Percentiles rank a stretch among this genome's conserved stretches.
Evolutionary conservation across 1,140 invertebrate genomes (phyloP).

Genomic region (Rhopalosiphum padi): DNA sequence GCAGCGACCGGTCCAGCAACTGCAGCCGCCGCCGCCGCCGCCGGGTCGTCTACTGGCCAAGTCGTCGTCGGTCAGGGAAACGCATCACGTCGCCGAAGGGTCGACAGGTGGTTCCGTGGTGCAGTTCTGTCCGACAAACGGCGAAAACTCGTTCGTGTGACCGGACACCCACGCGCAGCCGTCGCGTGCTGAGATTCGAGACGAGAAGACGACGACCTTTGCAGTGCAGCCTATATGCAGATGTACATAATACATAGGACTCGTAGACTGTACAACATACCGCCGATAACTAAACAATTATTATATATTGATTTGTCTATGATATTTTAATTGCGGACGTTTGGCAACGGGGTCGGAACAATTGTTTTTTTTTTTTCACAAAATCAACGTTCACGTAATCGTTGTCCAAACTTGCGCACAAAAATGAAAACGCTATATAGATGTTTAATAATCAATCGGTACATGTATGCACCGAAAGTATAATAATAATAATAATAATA

Average conservation of each 20-base stretch:
- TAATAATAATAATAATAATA: no score
- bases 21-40: no score
- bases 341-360: no score
- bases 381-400: no score
- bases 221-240: background rate
- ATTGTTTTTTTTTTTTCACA: no score
- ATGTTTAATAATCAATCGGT: no score
- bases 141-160: slow-evolving; percentile 41
- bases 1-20: background rate
- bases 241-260: background rate
- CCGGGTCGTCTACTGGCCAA: background rate
- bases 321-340: background rate
- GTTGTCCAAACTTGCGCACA: no score
- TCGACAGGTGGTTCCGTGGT: background rate
- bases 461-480: background rate
- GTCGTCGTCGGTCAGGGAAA: slow-evolving; percentile 15
- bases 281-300: background rate
- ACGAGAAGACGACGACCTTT: background rate
- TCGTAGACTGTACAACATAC: background rate
- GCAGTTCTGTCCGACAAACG: background rate
- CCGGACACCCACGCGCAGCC: background rate
- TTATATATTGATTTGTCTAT: no score
- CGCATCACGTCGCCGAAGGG: background rate
- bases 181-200: background rate
- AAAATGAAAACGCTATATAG: no score